A percentile compares a stretch with the other conserved stretches of the same genome.
Evolutionary conservation across 2,888 invertebrate species (phyloP).

Genomic region (Bedellia somnulentella): DNA sequence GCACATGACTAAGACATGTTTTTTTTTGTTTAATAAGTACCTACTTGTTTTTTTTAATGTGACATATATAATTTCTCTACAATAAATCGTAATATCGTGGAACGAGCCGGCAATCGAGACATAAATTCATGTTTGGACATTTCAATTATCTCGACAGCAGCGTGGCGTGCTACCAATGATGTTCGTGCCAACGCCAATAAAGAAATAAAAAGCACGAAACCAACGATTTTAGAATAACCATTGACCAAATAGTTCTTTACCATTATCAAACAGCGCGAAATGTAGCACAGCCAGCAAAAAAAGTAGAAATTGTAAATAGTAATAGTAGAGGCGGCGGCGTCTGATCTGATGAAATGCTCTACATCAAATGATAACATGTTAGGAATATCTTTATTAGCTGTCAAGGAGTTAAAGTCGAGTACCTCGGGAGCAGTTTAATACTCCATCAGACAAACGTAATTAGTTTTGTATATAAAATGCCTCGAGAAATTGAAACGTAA

Average conservation of each 20-base stretch:
- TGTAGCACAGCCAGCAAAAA: no score
- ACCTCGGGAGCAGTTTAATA: constrained; percentile 47
- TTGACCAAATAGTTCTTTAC: no score
- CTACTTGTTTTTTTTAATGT: no score
- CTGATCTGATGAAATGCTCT: constrained; percentile 32
- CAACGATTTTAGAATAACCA: no score
- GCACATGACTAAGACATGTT: no score
- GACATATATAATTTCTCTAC: no score
- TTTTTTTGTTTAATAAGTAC: no score
- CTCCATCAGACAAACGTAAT: constrained; percentile 57
- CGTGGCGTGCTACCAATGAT: constrained; percentile 49
- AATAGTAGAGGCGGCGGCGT: no score
- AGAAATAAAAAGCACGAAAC: constrained; percentile 21
- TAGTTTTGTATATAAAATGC: constrained; percentile 62
- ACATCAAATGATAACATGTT: constrained; percentile 30
- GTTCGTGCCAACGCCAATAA: constrained; percentile 53
- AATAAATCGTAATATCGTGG: no score
- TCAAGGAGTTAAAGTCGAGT: constrained; percentile 37
- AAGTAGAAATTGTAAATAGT: no score
- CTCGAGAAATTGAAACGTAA: constrained; percentile 56
- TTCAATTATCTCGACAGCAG: constrained; percentile 55
- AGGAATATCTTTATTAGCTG: constrained; percentile 59
- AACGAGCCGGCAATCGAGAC: no score
- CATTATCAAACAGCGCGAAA: no score
- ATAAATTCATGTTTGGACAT: constrained; percentile 57